Evolutionary conservation across 2,113 vertebrate genomes (phyloP).

Genomic region (Genyomyrus donnyi): DNA sequence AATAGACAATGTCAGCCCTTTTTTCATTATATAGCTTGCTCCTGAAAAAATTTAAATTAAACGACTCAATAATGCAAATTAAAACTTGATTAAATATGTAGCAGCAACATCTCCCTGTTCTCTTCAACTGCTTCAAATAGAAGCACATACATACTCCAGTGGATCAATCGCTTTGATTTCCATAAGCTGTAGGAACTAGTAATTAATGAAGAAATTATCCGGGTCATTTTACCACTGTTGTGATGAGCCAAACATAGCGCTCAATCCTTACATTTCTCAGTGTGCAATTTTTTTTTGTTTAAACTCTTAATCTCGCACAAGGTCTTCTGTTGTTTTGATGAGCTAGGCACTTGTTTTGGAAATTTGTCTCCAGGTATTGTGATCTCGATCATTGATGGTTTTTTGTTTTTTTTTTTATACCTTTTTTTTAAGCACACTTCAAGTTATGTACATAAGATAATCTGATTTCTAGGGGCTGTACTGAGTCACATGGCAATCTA

Average conservation of each 20-base stretch:
- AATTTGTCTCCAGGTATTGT: background rate
- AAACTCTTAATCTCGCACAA: background rate
- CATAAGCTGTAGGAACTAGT: background rate
- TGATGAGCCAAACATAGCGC: background rate
- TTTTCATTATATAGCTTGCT: background rate
- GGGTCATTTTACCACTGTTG: background rate
- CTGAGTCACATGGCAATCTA: background rate
- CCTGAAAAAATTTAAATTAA: background rate
- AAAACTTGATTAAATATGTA: background rate
- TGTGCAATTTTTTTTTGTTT: background rate
- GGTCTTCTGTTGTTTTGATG: background rate
- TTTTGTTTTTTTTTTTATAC: background rate
- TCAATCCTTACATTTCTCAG: background rate
- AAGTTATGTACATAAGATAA: background rate
- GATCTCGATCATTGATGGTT: background rate
- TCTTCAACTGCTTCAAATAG: background rate
- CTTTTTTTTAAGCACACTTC: background rate
- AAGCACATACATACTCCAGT: background rate
- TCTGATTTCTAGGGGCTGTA: slow-evolving; percentile 4
- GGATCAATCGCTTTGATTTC: background rate
- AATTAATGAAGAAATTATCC: background rate
- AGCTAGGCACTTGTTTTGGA: background rate
- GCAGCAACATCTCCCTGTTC: background rate
- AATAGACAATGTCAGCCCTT: background rate
- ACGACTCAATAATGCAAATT: background rate